Base-by-base conservation (phyloP, 2,113 vertebrate genomes). In the Barnardius zonarius region DNA sequence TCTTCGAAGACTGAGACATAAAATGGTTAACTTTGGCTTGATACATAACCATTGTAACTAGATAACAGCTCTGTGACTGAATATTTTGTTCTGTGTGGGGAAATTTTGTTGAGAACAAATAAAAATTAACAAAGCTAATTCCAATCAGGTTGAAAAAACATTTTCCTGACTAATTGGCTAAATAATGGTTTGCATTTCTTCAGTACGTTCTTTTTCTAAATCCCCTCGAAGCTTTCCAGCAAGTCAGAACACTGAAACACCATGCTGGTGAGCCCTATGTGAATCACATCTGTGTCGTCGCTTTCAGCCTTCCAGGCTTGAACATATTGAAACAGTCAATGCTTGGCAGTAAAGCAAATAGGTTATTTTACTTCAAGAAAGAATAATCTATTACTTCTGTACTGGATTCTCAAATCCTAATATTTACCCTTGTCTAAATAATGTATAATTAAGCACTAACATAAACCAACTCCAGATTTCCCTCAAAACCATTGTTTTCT, bases 101-200 rank as follows among this genome's bases (percentile, higher is more conserved):
- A 92, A 95, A 83, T 84, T 92, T 94, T 94, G 64, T 92, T 62
- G 82, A 96, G 74, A 97, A 92, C 39, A 90, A 95, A 95, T 92
- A 95, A 95, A 98, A 97, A 91, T 91, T 85, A 96, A 95, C 77
- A 89, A 96, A 96, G 64, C 23, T 9, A 70, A 79, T 81, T 82
- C 49, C 17, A 64, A 95, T 88, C 73, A 44, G 63, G 83, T 77
- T 92, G 78, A 69, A 94, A 94, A 90, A 91, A 80, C 11, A 22
- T 95, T 95, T 96, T 93, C 91, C 74, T 90, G 66, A 31, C 55
- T 96, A 97, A 97, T 91, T 96, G 96, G 72, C 79, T 96, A 86
- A 95, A 74, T 54, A 93, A 77, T 44, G 25, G 54, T 67, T 92
- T 48, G 57, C 5, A 44, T 84, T 93, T 83, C 51, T 92, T 95